phyloP scores from a whole-genome alignment of 2,888 invertebrate genomes.

The Drosophila maculinotata region DNA sequence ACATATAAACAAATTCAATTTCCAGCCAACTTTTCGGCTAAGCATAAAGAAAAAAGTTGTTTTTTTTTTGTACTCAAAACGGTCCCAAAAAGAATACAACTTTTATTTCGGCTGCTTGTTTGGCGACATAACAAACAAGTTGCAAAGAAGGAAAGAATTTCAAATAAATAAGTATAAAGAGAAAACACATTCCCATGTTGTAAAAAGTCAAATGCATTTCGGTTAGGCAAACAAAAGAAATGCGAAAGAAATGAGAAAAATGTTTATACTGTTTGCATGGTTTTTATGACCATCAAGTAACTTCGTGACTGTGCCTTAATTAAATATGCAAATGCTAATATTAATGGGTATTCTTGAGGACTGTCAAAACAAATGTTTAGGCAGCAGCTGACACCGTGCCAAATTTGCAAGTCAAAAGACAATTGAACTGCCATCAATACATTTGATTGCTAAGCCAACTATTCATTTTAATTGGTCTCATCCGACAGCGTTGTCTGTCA shows the following conservation, averaged over 20 bases:
- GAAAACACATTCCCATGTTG: conserved; percentile 11
- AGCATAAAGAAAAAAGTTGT: conserved; percentile 37
- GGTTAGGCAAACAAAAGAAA: conserved; percentile 34
- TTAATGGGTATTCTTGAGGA: conserved; percentile 30
- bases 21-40: conserved; percentile 60
- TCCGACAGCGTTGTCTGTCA: conserved; percentile 47
- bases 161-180: conserved; percentile 19
- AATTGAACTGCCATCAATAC: conserved; percentile 22
- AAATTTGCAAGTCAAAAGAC: conserved; percentile 21
- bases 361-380: conserved; percentile 21
- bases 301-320: conserved; percentile 52
- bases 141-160: conserved; percentile 30
- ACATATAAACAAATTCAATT: conserved; percentile 67
- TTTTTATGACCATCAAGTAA: conserved; percentile 37
- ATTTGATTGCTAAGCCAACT: conserved; percentile 31
- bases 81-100: conserved; percentile 41
- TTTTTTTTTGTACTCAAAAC: conserved; percentile 53
- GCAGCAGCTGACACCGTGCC: conserved; percentile 24
- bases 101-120: conserved; percentile 43
- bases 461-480: conserved; percentile 69
- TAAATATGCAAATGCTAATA: conserved; percentile 68
- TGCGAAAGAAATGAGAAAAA: conserved; percentile 22
- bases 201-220: conserved; percentile 48
- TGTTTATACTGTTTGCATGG: conserved; percentile 17
- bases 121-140: conserved; percentile 58